Evolutionary conservation across 1,140 invertebrate species (phyloP).

Genomic region (Cardiocondyla obscurior): DNA sequence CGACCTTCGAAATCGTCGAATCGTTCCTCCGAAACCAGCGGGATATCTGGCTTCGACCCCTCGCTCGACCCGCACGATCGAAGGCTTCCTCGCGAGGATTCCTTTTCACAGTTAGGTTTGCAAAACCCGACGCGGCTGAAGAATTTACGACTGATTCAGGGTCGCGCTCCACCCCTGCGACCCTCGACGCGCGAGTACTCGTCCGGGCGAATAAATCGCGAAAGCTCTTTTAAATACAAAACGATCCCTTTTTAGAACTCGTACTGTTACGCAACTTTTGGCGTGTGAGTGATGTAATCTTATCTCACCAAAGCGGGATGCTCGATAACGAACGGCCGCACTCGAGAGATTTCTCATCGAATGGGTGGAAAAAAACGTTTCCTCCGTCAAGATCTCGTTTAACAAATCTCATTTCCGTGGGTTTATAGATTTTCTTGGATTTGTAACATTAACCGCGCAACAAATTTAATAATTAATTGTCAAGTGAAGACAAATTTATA

Average conservation of each 20-base stretch:
- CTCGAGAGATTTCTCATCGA: not conserved
- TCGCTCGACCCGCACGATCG: conserved; percentile 4
- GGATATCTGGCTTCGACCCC: conserved; percentile 18
- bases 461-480: conserved; percentile 2
- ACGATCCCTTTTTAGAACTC: not conserved
- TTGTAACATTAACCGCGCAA: not conserved
- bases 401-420: not conserved
- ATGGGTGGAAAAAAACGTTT: not conserved
- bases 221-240: conserved; percentile 43
- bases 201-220: conserved; percentile 32
- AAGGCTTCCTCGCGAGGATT: conserved; percentile 33
- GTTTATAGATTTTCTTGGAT: not conserved
- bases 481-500: not conserved
- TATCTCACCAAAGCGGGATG: not conserved
- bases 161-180: not conserved
- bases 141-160: conserved; percentile 39
- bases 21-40: conserved; percentile 29
- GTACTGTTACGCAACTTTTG: not conserved
- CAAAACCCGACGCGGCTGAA: conserved; percentile 8
- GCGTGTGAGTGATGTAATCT: not conserved
- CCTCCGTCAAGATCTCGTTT: not conserved
- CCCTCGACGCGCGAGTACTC: not conserved
- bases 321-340: not conserved
- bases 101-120: conserved; percentile 43
- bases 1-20: conserved; percentile 57